Conservation (phyloP, 2,797 vertebrate genomes). For the Leontocebus nigricollis region DNA sequence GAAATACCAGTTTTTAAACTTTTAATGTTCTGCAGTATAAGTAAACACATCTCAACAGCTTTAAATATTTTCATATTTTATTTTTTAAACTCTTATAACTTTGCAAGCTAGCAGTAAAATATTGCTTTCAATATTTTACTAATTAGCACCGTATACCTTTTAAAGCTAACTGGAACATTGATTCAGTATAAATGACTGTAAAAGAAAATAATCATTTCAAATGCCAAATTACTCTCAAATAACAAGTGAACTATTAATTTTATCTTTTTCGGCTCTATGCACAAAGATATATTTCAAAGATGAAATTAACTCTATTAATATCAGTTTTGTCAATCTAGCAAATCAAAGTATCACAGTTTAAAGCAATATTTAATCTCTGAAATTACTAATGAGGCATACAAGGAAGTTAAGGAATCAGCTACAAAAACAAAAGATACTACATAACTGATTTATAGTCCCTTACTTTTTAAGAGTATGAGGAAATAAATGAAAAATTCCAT, state of each 20-base stretch:
- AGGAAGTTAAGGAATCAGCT: slow-evolving; percentile 68
- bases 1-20: slow-evolving; percentile 66
- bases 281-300: slow-evolving; percentile 66
- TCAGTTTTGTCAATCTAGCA: slow-evolving; percentile 54
- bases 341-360: slow-evolving; percentile 65
- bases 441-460: slow-evolving; percentile 79
- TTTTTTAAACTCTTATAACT: slow-evolving; percentile 81
- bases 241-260: slow-evolving; percentile 70
- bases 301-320: slow-evolving; percentile 39
- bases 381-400: slow-evolving; percentile 58
- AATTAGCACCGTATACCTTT: slow-evolving; percentile 80
- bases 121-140: slow-evolving; percentile 75
- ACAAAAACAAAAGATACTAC: slow-evolving; percentile 49
- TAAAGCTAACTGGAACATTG: slow-evolving; percentile 77
- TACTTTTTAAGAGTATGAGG: slow-evolving; percentile 76
- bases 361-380: slow-evolving; percentile 61
- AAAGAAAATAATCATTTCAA: slow-evolving; percentile 79
- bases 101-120: slow-evolving; percentile 79
- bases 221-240: slow-evolving; percentile 76
- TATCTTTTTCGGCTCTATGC: slow-evolving; percentile 56
- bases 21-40: slow-evolving; percentile 74
- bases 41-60: slow-evolving; percentile 83
- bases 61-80: slow-evolving; percentile 78
- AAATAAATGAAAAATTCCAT: slow-evolving; percentile 78
- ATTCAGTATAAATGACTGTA: slow-evolving; percentile 77